phyloP scores from a whole-genome alignment of 2,113 vertebrate genomes.

The Noturus placidus region DNA sequence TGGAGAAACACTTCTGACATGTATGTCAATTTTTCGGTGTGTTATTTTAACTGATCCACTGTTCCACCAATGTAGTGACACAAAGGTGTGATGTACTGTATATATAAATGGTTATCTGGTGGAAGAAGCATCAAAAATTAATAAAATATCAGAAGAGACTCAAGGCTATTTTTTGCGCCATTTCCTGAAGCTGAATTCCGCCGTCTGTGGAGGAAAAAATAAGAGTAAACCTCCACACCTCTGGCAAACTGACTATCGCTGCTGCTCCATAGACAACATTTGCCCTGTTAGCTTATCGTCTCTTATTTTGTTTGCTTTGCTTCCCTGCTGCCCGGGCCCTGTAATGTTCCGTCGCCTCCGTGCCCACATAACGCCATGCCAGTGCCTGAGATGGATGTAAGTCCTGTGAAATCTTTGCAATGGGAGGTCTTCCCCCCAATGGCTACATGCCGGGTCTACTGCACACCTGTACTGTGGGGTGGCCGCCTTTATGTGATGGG shows the following conservation, averaged over 20 bases:
- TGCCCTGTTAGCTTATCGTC: background rate
- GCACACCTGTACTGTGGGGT: conserved; percentile 81
- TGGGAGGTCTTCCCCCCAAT: conserved; percentile 91
- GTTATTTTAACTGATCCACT: background rate
- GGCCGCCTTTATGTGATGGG: conserved; percentile 89
- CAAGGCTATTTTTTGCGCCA: conserved; percentile 55
- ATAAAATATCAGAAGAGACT: conserved; percentile 65
- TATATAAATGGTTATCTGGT: conserved; percentile 51
- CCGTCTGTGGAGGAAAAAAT: conserved; percentile 1
- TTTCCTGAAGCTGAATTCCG: conserved; percentile 49
- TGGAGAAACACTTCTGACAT: background rate
- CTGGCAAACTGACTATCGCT: conserved; percentile 38
- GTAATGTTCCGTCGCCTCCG: conserved; percentile 55
- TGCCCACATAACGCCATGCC: conserved; percentile 70
- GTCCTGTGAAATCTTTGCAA: conserved; percentile 76
- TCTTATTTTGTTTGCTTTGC: conserved; percentile 23
- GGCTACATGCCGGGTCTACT: conserved; percentile 89
- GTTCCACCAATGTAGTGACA: conserved; percentile 22
- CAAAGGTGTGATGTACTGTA: conserved; percentile 35
- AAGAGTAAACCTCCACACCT: background rate
- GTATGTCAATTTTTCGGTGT: background rate
- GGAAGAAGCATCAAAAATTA: conserved; percentile 59
- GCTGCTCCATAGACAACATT: conserved; percentile 11
- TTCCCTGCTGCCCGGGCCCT: conserved; percentile 19
- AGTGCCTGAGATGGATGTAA: conserved; percentile 80